Base-by-base conservation (phyloP, 2,888 invertebrate species). In the Amphimallon solstitiale region DNA sequence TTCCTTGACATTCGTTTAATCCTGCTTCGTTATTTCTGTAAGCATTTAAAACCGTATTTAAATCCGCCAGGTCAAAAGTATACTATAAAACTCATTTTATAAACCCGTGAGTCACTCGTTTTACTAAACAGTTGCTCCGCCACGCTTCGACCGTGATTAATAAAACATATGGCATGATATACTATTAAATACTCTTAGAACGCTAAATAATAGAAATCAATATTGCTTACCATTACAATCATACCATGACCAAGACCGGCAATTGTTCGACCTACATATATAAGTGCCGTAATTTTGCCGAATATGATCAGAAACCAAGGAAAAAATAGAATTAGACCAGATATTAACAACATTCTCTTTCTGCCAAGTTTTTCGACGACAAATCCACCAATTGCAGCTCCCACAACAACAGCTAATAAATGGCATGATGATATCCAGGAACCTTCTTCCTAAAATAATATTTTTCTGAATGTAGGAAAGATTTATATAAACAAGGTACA, bases 191-290 rank as follows among this genome's bases (percentile, higher is more conserved):
- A n/a, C n/a, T n/a, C n/a, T n/a, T n/a, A n/a, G n/a, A n/a, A n/a
- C n/a, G n/a, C n/a, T n/a, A n/a, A n/a, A n/a, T n/a, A n/a, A n/a
- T n/a, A n/a, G n/a, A n/a, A 4, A 23, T 23, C 23, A 12, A 14
- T n/a, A 6, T 21, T 45, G 65, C 68, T 72, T 66, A 73, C 74
- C 15, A 69, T 63, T 21, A 61, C 37, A 6, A 68, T 63, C 0
- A 92, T 90, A 17, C 92, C 92, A 40, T 88, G 88, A 14, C 90
- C 88, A 5, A 90, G 74, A 35, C 92, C 93, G 3, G 87, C 87
- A 34, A 92, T 82, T 51, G 90, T 86, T 63, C 90, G 81, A 0
- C 88, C 89, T 0, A 84, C 80, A 71, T 87, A 86, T 4, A 90
- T 81, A 85, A 88, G 86, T 0, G 77, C 76, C 0, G 87, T 65